These are phyloP conservation scores for Macrocentrus cingulum DNA, from an alignment of 1,140 invertebrate genomes.

Conservation along the genomic window DNA sequence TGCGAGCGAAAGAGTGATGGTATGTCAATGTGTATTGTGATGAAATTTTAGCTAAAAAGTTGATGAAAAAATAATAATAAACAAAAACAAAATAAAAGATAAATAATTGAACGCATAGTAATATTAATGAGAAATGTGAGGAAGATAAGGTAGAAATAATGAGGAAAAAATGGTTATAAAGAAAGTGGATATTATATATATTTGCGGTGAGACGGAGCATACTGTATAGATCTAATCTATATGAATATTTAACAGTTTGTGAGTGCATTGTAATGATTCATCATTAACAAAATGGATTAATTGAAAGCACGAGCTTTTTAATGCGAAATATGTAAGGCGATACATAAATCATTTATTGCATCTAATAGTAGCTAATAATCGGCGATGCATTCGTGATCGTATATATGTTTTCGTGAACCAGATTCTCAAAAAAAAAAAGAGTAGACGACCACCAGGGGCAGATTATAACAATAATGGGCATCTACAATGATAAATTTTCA, in stretches of 20 bases:
- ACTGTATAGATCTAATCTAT: constrained; percentile 18
- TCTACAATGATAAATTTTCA: too few relatives aligned
- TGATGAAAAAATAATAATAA: constrained; percentile 14
- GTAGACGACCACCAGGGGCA: neutral
- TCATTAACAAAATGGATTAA: constrained; percentile 18
- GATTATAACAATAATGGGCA: neutral
- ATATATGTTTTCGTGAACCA: constrained; percentile 28
- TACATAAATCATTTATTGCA: constrained; percentile 12
- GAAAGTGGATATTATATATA: constrained; percentile 19
- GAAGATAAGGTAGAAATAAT: constrained; percentile 15
- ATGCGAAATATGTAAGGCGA: constrained; percentile 6
- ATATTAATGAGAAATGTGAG: constrained; percentile 25
- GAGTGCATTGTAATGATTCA: constrained; percentile 24
- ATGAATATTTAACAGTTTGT: constrained; percentile 18
- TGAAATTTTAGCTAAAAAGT: constrained; percentile 24
- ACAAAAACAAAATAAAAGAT: constrained; percentile 15
- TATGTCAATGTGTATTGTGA: constrained; percentile 21
- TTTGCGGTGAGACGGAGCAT: neutral
- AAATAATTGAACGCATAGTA: constrained; percentile 28
- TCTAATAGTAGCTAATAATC: constrained; percentile 31
- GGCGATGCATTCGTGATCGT: constrained; percentile 28
- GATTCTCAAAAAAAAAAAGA: neutral
- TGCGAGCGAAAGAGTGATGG: too few relatives aligned
- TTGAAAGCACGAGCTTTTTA: neutral
- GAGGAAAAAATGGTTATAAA: constrained; percentile 16